Base-by-base conservation (phyloP, 2,888 invertebrate species). In the Hemistola chrysoprasaria region DNA sequence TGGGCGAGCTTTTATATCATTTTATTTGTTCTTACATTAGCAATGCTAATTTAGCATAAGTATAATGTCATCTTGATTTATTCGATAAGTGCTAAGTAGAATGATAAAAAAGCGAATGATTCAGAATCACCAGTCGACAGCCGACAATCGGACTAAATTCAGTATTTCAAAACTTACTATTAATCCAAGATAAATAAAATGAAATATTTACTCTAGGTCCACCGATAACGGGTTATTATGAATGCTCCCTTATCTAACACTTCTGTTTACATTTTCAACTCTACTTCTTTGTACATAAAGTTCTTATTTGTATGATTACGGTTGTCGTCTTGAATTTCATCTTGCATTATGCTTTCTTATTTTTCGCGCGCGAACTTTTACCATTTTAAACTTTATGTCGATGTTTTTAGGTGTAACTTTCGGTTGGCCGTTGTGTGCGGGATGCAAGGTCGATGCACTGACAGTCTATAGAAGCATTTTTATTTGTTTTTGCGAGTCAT, bases 361-460 rank as follows among this genome's bases (percentile, higher is more conserved):
- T 87, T 86, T 87, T 84, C 76, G 63, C 59, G 43, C 38, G 43
- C 46, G 43, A 56, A 49, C 56, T 49, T 59, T 53, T 39, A 40
- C 59, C 48, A 80, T 61, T 71, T 64, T 65, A 56, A 50, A 57
- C 76, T 69, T 61, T 82, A 73, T 70, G 53, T 40, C 20, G 22
- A 35, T 35, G 40, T 37, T 21, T 35, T 55, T 62, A 67, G 59
- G 36, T 64, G 66, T 61, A 57, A 42, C 53, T 52, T 66, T 65
- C 66, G 49, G 65, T 47, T 53, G 63, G 66, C 23, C 41, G 35
- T 40, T 36, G 45, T 42, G 43, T 36, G 40, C 66, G 75, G 77
- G 80, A 80, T 78, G 78, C 79, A 81, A 85, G 88, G 88, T 87
- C 87, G 77, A 74, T 87, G 88, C 85, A 82, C 88, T 67, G 75